Conservation (phyloP, 2,113 vertebrate species). For the Gymnobelideus leadbeateri region DNA sequence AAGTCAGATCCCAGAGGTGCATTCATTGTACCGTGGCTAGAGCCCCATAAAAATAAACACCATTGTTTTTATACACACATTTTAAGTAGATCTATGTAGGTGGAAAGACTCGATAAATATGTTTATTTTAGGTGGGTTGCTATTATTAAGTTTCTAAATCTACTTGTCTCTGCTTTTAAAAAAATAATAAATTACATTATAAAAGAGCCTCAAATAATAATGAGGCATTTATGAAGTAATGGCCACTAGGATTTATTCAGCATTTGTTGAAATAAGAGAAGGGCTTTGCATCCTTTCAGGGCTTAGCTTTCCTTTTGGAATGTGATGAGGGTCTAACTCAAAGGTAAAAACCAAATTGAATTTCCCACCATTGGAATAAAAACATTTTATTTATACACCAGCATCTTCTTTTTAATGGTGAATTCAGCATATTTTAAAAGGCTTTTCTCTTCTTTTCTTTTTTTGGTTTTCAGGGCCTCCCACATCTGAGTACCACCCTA, state of each 20-base stretch:
- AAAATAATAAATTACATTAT: background rate
- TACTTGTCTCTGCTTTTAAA: background rate
- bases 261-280: background rate
- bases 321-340: background rate
- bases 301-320: background rate
- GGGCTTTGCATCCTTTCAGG: background rate
- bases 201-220: background rate
- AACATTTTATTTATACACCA: background rate
- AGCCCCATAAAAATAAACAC: slow-evolving; percentile 4
- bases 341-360: background rate
- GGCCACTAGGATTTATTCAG: background rate
- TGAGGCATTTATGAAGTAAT: background rate
- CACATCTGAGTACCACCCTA: background rate
- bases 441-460: background rate
- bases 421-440: background rate
- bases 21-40: background rate
- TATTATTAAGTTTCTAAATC: slow-evolving; percentile 1
- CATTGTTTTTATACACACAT: slow-evolving; percentile 22
- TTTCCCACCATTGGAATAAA: background rate
- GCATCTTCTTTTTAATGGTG: background rate
- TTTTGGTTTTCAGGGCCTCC: background rate
- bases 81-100: slow-evolving; percentile 36
- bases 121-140: background rate
- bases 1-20: slow-evolving; percentile 37
- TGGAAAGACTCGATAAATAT: background rate